phyloP scores from a whole-genome alignment of 2,797 vertebrate genomes.

The Masticophis lateralis region DNA sequence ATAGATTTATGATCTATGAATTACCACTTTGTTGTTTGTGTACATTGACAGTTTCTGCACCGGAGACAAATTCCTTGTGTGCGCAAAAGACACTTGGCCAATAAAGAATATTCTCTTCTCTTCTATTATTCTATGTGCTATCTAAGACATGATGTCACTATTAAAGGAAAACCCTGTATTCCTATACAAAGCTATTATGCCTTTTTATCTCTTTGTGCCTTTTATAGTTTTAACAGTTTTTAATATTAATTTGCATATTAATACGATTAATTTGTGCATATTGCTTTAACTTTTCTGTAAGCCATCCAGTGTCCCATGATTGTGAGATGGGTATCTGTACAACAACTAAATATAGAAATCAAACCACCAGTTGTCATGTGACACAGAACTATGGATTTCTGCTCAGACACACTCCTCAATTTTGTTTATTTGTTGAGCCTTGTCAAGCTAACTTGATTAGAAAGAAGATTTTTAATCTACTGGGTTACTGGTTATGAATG shows the following conservation, averaged over 20 bases:
- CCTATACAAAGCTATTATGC: background rate
- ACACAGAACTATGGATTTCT: background rate
- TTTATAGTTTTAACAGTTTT: background rate
- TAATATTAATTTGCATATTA: background rate
- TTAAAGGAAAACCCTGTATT: background rate
- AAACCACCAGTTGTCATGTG: background rate
- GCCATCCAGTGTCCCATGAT: background rate
- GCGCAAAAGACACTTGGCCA: background rate
- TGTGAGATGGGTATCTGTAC: background rate
- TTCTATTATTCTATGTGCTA: background rate
- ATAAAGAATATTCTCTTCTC: background rate
- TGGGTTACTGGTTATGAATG: background rate
- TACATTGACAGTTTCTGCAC: background rate
- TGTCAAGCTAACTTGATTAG: background rate
- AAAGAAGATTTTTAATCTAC: background rate
- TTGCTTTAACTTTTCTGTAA: background rate
- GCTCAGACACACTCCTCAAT: background rate
- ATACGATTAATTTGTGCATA: background rate
- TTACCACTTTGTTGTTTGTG: background rate
- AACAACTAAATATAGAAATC: background rate
- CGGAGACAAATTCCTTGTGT: background rate
- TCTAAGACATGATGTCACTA: background rate
- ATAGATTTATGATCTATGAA: background rate
- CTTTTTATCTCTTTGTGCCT: background rate
- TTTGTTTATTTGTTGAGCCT: background rate